phyloP scores from a whole-genome alignment of 1,140 invertebrate genomes.

The Thaumatotibia leucotreta region DNA sequence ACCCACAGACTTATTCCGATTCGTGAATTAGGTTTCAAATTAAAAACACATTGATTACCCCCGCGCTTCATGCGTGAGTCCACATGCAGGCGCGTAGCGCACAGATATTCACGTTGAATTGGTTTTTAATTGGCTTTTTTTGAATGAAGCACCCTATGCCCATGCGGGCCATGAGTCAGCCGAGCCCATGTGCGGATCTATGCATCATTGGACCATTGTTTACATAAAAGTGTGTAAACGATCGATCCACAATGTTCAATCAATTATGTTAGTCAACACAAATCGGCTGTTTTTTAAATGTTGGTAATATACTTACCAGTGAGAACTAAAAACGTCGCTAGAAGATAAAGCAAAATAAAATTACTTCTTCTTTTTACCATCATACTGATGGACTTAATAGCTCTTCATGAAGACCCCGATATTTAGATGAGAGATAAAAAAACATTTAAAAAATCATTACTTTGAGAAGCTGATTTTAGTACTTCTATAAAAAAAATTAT shows the following conservation, averaged over 20 bases:
- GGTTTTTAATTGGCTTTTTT: background rate
- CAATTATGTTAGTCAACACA: background rate
- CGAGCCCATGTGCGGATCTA: background rate
- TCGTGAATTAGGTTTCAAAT: too few relatives aligned
- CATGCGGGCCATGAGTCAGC: background rate
- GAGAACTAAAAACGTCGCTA: too few relatives aligned
- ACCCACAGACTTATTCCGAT: background rate
- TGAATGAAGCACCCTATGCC: background rate
- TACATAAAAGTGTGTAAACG: slow-evolving; percentile 7
- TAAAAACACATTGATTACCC: background rate
- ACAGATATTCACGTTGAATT: background rate
- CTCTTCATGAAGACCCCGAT: too few relatives aligned
- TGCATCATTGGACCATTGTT: slow-evolving; percentile 7
- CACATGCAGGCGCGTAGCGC: background rate
- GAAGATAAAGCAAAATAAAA: too few relatives aligned
- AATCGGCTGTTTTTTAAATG: background rate
- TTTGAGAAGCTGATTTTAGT: too few relatives aligned
- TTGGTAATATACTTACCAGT: background rate
- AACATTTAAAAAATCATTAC: too few relatives aligned
- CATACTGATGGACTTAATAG: too few relatives aligned
- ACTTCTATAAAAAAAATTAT: too few relatives aligned
- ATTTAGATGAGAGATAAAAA: too few relatives aligned
- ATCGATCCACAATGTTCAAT: background rate
- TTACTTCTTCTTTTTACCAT: too few relatives aligned
- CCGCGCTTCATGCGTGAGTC: too few relatives aligned